Base-by-base conservation (phyloP, 35 echinoderm and acorn worm genomes). In the Apostichopus parvimensis region DNA sequence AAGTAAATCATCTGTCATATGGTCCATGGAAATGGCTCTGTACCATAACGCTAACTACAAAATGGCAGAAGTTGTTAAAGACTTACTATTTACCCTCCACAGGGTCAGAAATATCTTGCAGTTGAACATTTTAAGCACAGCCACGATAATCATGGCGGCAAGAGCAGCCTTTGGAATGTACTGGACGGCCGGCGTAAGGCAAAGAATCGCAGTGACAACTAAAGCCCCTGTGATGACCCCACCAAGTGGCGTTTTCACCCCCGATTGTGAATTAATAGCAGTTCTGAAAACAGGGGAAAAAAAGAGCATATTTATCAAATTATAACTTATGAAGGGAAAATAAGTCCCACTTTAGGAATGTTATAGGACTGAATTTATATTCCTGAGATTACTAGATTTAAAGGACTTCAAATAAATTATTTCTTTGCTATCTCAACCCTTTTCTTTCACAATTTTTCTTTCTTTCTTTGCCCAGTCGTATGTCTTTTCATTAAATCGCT, bases 51-150 rank as follows among this genome's bases (percentile, higher is more conserved):
- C 34, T 45, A 45, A 45, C 34, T 45, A 45, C 34, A 45, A 45
- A 45, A 45, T 45, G 34, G 34, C 34, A 45, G 34, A 45, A 45
- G 34, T 4, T 45, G 34, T 45, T 45, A 68, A 68, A 21, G 1
- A 95, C 97, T 94, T 92, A 98, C 97, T 98, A 61, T 93, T 90
- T 54, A 98, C 73, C 24, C 87, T 94, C 97, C 97, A 98, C 14
- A 98, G 79, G 21, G 62, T 93, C 1, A 93, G 26, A 61, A 98
- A 80, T 15, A 98, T 96, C 13, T 79, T 82, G 88, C 78, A 94
- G 66, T 98, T 94, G 66, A 98, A 66, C 93, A 98, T 95, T 75
- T 98, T 94, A 11, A 94, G 58, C 4, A 98, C 94, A 64, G 97
- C 97, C 13, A 91, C 87, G 17, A 98, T 98, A 64, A 98, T 98